Conservation (phyloP, 2,888 invertebrate species). For the Coleophora flavipennella region DNA sequence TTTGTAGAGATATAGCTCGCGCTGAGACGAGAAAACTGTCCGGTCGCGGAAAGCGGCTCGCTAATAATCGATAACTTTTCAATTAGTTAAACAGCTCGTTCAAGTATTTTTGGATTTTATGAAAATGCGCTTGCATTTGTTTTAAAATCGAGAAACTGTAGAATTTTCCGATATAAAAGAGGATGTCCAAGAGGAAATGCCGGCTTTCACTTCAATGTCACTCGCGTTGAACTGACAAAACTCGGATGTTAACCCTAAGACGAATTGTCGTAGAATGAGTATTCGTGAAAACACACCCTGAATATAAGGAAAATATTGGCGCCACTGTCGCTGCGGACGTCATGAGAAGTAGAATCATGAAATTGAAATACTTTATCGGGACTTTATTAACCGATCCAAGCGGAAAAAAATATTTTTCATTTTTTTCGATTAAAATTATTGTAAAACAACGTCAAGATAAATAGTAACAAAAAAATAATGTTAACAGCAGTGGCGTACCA, state of each 20-base stretch:
- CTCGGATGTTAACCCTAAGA: conserved; percentile 62
- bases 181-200: conserved; percentile 24
- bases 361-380: no score
- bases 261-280: conserved; percentile 67
- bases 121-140: conserved; percentile 17
- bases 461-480: no score
- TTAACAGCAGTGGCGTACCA: no score
- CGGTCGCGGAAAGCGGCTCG: conserved; percentile 32
- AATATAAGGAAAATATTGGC: conserved; percentile 69
- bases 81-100: conserved; percentile 12
- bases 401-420: no score
- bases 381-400: no score
- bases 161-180: conserved; percentile 23
- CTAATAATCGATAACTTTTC: conserved; percentile 36
- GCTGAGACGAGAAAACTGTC: conserved; percentile 26
- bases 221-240: conserved; percentile 39
- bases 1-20: conserved; percentile 43
- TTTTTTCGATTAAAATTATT: no score
- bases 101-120: conserved; percentile 24
- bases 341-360: conserved; percentile 5
- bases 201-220: conserved; percentile 66
- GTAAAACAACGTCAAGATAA: no score
- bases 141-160: conserved; percentile 23
- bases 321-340: conserved; percentile 48
- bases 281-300: conserved; percentile 67